Percentiles rank a stretch among this genome's conserved stretches.
phyloP scores from a whole-genome alignment of 1,140 invertebrate species.

The Drosophila kurseongensis region DNA sequence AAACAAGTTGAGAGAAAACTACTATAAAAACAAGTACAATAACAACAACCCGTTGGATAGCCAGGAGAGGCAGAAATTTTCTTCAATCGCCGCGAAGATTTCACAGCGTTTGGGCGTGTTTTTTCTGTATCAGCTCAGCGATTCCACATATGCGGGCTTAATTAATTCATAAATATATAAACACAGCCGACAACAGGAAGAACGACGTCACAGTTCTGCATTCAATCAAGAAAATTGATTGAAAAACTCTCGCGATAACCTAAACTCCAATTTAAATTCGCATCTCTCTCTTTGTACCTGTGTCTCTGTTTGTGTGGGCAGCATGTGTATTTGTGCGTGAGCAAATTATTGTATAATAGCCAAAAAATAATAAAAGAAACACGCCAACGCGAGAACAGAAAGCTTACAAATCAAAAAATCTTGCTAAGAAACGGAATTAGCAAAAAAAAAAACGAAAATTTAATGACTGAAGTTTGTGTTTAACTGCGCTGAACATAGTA shows the following conservation, averaged over 20 bases:
- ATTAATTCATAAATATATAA: slow-evolving; percentile 36
- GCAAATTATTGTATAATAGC: slow-evolving; percentile 79
- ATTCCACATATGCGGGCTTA: slow-evolving; percentile 28
- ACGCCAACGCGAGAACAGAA: slow-evolving; percentile 35
- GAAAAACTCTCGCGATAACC: slow-evolving; percentile 2
- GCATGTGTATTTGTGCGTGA: slow-evolving; percentile 49
- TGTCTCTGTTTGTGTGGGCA: slow-evolving; percentile 41
- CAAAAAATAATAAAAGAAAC: slow-evolving; percentile 45
- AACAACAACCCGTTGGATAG: slow-evolving; percentile 18
- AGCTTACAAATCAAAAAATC: slow-evolving; percentile 28
- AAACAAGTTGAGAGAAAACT: slow-evolving; percentile 33
- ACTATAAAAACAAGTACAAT: slow-evolving; percentile 20
- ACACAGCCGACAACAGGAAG: slow-evolving; percentile 5
- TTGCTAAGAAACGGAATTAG: slow-evolving; percentile 30
- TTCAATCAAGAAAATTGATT: slow-evolving; percentile 28
- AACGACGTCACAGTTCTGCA: slow-evolving; percentile 19
- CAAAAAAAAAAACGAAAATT: not conserved
- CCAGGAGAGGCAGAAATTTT: slow-evolving; percentile 44
- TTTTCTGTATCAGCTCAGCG: slow-evolving; percentile 19
- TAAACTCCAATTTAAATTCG: slow-evolving; percentile 29
- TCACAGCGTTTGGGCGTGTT: slow-evolving; percentile 82
- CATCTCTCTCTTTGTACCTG: slow-evolving; percentile 23
- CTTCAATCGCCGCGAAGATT: slow-evolving; percentile 64
- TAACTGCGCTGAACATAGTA: not conserved
- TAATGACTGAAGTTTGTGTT: not conserved